Evolutionary conservation across 1,140 invertebrate species (phyloP), one percentile per base, ranked within the genome.

Genomic region (Ceratosolen solmsi): DNA sequence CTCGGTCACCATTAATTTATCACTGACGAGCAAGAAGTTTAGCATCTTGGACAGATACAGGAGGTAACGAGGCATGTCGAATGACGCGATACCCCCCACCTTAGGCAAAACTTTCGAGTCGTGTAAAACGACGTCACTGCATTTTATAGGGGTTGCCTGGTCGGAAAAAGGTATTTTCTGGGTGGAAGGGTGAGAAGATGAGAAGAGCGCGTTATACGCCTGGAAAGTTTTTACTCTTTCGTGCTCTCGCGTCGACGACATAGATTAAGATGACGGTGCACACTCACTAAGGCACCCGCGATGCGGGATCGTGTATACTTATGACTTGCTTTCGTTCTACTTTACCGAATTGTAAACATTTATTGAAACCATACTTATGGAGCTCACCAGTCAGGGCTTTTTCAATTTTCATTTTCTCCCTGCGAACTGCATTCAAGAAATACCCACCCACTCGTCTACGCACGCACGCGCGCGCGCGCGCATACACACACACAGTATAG

Each of bases 1-100:
- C 89, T 87, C 88, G 89, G 90, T 91, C 88, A 89, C 88, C 89
- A 90, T 90, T 91, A 90, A 91, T 90, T 90, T 89, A 89, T 90
- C 89, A 90, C 85, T 87, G 85, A 86, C 84, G 0, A 46, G 38
- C 15, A 36, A 36, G 60, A 36, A 85, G 83, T n/a, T 54, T 74
- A 74, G 83, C 15, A 65, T 65, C 33, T 65, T 20, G 27, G 60
- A 17, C 25, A 11, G 15, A 65, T 65, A 36, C 7, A 65, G 71
- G 71, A 70, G 73, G 30, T 77, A 77, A 65, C n/a, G 58, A 65
- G 38, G 4, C 20, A 11, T 36, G 27, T 65, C 36, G 75, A 65
- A 63, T 76, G 74, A 76, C 74, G 54, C 54, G 49, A 73, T 51
- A 33, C 27, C 71, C 2, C 1, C 51, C 20, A 22, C 11, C 20